Evolutionary conservation across 1,140 invertebrate genomes (phyloP), one percentile per base, ranked within the genome.

Genomic region (Dinothrombium tinctorium): DNA sequence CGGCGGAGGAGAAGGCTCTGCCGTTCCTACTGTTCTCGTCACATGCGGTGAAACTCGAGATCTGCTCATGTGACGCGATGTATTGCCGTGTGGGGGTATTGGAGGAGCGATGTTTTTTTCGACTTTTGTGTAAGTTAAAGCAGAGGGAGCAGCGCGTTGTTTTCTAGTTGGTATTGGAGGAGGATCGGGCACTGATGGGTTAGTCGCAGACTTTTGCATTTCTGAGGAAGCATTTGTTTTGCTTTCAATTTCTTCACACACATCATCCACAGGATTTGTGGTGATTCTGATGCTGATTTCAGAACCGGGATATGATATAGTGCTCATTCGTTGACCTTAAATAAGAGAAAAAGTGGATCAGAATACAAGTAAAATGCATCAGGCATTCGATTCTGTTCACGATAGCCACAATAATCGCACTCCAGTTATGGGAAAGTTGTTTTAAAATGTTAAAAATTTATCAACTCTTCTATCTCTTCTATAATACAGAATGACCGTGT

Each of bases 241-340:
- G 21, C 24, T 26, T 42, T 24, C 12, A 14, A 17, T 17, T 11
- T 31, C 20, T 19, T 38, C 17, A 21, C 21, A 11, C 8, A 4
- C 19, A 2, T 23, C 25, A 15, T 33, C 20, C n/a, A 26, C 47
- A 1, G 59, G 59, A 47, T 60, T 62, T 20, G 56, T 54, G 2
- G 58, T 62, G 29, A 61, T 62, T 21, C 59, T 49, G 33, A 61
- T 62, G 44, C 57, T 60, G 40, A 59, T 61, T 40, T 61, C 59
- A 1, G 59, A 60, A 2, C 59, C 59, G 12, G 45, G 45, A 38
- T 47, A 48, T 2, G 50, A 49, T 2, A 51, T 33, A 12, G 45
- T 47, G 33, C 47, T 49, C 12, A 33, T 33, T 6, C 47, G 36
- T 49, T 35, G 48, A 46, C 23, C 44, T n/a, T n/a, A n/a, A n/a